Evolutionary conservation across 2,888 invertebrate species (phyloP), one percentile per base, ranked within the genome.

Genomic region (Drosophila cognata): DNA sequence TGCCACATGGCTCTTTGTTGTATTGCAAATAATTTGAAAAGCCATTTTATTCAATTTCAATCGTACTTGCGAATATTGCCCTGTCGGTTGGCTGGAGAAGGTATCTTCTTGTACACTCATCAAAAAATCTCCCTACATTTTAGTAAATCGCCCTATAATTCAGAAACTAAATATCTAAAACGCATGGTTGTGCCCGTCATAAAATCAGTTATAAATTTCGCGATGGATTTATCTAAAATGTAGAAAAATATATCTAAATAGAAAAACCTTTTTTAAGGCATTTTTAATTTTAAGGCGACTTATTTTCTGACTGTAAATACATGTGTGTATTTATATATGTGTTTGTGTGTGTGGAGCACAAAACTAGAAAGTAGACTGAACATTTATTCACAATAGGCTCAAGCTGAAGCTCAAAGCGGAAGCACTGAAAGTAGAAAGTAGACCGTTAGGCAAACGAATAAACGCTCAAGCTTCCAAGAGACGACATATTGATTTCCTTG

Each of bases 21-120:
- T 74, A 78, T 83, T 61, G 84, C 81, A 83, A 84, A 84, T 84
- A 86, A 88, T 88, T 86, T 83, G 84, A 86, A 84, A 84, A 81
- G 81, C 75, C 71, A 88, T 84, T 88, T 88, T 81, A 84, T 84
- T 84, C 89, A 84, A 84, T 88, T 84, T 83, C 71, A 71, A 88
- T 84, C 74, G 79, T 64, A 63, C 65, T 80, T 78, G 67, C 43
- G 66, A 64, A 71, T 50, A 71, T 79, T 77, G 18, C 18, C 43
- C 43, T 25, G 16, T 46, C 16, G 25, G 35, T 5, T 52, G 28
- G 52, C 13, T 35, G 36, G 29, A 6, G 43, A 33, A 10, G 64
- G 56, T 65, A 46, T 29, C 48, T 13, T 41, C 7, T 18, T 55
- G 28, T 38, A 46, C 55, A 55, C 46, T 46, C 16, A 25, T 8